Evolutionary conservation across 2,113 vertebrate genomes (phyloP).

Genomic region (Gymnocephalus cernua): DNA sequence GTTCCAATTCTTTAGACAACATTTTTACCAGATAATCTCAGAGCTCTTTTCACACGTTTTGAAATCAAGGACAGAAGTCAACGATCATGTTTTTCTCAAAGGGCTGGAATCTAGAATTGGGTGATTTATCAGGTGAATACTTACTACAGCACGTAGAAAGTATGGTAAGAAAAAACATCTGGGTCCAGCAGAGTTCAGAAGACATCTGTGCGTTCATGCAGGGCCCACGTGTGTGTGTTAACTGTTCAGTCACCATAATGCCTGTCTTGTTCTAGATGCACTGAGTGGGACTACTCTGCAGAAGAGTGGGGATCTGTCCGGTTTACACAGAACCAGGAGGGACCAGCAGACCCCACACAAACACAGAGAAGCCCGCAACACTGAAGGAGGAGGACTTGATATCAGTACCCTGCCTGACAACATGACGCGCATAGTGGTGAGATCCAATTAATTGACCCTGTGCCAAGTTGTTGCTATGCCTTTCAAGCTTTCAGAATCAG

Average conservation of each 20-base stretch:
- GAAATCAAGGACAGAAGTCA: not conserved
- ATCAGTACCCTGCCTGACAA: conserved; percentile 88
- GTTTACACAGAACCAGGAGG: conserved; percentile 62
- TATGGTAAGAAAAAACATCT: not conserved
- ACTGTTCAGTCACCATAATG: conserved; percentile 11
- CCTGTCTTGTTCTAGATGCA: conserved; percentile 52
- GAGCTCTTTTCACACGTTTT: conserved; percentile 24
- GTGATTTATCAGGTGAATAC: not conserved
- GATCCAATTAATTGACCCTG: conserved; percentile 33
- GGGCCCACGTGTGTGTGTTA: conserved; percentile 1
- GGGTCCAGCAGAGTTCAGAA: not conserved
- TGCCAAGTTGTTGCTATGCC: not conserved
- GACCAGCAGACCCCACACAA: conserved; percentile 59
- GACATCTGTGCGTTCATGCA: not conserved
- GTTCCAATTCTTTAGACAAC: not conserved
- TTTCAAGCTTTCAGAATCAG: not conserved
- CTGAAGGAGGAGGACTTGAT: conserved; percentile 75
- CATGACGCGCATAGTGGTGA: conserved; percentile 88
- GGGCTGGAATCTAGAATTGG: not conserved
- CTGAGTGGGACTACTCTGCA: conserved; percentile 34
- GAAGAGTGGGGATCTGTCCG: conserved; percentile 34
- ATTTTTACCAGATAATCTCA: not conserved
- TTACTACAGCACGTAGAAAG: not conserved
- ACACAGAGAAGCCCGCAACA: conserved; percentile 78
- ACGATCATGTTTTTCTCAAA: not conserved